Base-by-base conservation (phyloP, 1,140 invertebrate species). In the Pseudomyrmex dendroicus region DNA sequence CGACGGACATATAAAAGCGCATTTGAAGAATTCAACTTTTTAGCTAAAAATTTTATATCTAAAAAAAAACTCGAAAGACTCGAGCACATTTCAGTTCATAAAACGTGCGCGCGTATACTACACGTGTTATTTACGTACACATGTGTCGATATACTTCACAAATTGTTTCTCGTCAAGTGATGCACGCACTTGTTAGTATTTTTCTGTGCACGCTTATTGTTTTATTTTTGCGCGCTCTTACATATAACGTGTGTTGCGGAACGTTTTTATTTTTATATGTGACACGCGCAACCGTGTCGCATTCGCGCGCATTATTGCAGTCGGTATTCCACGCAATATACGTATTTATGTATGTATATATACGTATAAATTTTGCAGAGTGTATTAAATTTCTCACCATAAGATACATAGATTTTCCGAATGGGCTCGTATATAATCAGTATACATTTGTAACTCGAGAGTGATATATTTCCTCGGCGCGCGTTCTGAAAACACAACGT, bases 401-500 rank as follows among this genome's bases (percentile, higher is more conserved):
- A 35, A 35, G 35, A 61, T 20, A 59, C 10, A 68, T 15, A 44
- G 52, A 59, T 15, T 57, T 25, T 48, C 56, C 46, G n/a, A 50
- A 50, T 54, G n/a, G 35, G 54, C n/a, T 17, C 15, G 17, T 70
- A 59, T 70, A 80, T 70, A 80, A 80, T 80, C 72, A 72, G 66
- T 56, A 12, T 72, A 7, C 56, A 44, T 80, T 80, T 80, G 46
- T 80, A 80, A 80, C 66, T 72, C 54, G 20, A 61, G 66, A 46
- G 72, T 80, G 66, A 80, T 72, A 61, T 80, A 80, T 80, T 80
- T 35, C 66, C 5, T 35, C 7, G 35, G 35, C 20, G 67, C 76
- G 44, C n/a, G 66, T 70, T 44, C 76, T 50, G 72, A 66, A 70
- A 80, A 70, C 67, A 80, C 54, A 35, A 4, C 35, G 66, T 72